A percentile compares a stretch with the other conserved stretches of the same genome.
Conservation (phyloP, 2,113 vertebrate species). For the Poecilia latipinna region DNA sequence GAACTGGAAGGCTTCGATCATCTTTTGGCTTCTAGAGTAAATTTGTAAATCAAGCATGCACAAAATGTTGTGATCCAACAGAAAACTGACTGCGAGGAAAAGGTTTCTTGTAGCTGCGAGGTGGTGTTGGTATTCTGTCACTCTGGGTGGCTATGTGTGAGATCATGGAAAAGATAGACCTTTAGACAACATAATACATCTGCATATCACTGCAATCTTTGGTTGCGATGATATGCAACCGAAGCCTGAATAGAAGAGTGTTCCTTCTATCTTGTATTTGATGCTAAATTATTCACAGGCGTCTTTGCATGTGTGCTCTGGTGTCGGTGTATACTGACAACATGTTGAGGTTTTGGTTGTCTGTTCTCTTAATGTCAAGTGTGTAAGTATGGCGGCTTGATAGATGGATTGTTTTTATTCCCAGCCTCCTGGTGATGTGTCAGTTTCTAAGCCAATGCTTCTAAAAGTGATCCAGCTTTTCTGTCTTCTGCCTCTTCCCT, state of each 20-base stretch:
- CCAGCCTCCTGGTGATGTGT: background rate
- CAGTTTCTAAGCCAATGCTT: background rate
- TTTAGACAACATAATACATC: slow-evolving; percentile 20
- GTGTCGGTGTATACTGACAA: slow-evolving; percentile 24
- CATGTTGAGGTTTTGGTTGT: slow-evolving; percentile 36
- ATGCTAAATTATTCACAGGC: slow-evolving; percentile 58
- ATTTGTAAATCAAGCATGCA: slow-evolving; percentile 26
- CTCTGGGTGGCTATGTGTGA: slow-evolving; percentile 47
- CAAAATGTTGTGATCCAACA: slow-evolving; percentile 19
- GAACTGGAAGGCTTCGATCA: slow-evolving; percentile 37
- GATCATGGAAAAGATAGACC: slow-evolving; percentile 47
- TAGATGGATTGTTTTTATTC: background rate
- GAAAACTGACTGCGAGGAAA: slow-evolving; percentile 42
- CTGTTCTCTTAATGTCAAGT: slow-evolving; percentile 22
- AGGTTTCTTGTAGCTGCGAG: slow-evolving; percentile 72
- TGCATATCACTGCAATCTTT: slow-evolving; percentile 6
- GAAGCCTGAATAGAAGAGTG: slow-evolving; percentile 24
- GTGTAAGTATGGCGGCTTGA: background rate
- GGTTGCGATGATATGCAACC: slow-evolving; percentile 9
- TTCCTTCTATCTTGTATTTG: slow-evolving; percentile 39
- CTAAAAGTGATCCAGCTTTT: background rate
- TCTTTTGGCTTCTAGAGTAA: slow-evolving; percentile 18
- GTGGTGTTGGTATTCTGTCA: slow-evolving; percentile 66
- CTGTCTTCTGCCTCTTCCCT: background rate
- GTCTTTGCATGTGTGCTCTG: slow-evolving; percentile 51